Evolutionary conservation across 2,113 vertebrate genomes (phyloP), one percentile per base, ranked within the genome.

Genomic region (Numida meleagris): DNA sequence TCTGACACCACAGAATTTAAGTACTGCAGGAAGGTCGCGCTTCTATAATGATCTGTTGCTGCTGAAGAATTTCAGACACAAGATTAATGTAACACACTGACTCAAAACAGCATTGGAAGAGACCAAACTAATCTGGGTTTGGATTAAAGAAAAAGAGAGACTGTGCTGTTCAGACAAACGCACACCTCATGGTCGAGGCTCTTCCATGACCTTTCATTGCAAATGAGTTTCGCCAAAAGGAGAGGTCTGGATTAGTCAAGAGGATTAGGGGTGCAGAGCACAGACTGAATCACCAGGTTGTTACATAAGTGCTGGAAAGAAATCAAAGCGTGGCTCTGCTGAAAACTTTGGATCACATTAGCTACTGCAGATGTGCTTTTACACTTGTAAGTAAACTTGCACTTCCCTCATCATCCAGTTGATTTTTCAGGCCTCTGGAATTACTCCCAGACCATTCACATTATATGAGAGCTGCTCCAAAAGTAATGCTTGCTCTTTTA

Each of bases 201-300:
- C 48, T 63, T 83, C 88, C 70, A 48, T 88, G 73, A 88, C 77
- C 95, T 96, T 94, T 94, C 59, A 83, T 0, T 88, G 77, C 79
- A 83, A 46, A 57, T 7, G 46, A 88, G 57, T 83, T 95, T 88
- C 73, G 86, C 55, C 86, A 93, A 34, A 11, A n/a, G 81, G 90
- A 88, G 88, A 78, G 65, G 61, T 59, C 90, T 83, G 63, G 61
- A 67, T 93, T 78, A 88, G 48, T 67, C 86, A 93, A 71, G 65
- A 86, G 90, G 83, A 94, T 92, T 84, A 96, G 73, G 46, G 70
- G 48, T 8, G 5, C 61, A n/a, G 68, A 88, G 83, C 55, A 93
- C 40, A 45, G 34, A 48, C 1, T 79, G 40, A 86, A 59, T 66
- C 63, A 67, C 68, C 53, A 65, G 59, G 55, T 42, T 73, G 62